phyloP scores from a whole-genome alignment of 2,113 vertebrate genomes.

The Paedocypris sp. region DNA sequence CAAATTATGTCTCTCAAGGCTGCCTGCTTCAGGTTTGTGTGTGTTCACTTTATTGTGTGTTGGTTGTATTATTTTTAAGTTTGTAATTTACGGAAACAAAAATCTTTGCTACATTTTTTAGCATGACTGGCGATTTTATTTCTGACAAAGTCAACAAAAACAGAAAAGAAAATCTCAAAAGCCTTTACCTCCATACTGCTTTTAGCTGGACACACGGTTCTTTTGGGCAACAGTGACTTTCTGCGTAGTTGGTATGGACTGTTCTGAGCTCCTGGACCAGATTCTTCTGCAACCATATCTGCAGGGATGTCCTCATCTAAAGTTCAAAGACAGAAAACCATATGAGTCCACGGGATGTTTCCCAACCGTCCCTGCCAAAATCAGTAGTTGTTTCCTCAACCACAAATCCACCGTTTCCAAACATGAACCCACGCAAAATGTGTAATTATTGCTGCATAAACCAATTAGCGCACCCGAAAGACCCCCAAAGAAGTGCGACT shows the following conservation, averaged over 20 bases:
- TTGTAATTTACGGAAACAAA: too few relatives aligned
- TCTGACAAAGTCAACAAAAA: not conserved
- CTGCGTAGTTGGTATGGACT: slow-evolving; percentile 99
- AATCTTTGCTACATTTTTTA: too few relatives aligned
- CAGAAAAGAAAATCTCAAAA: not conserved
- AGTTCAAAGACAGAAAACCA: slow-evolving; percentile 19
- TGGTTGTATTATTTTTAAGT: too few relatives aligned
- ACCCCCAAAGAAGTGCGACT: too few relatives aligned
- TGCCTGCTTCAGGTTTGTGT: too few relatives aligned
- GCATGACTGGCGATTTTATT: not conserved
- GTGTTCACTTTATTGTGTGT: too few relatives aligned
- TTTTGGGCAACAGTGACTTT: slow-evolving; percentile 98
- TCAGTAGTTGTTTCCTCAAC: too few relatives aligned
- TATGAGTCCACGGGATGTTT: not conserved
- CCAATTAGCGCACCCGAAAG: too few relatives aligned
- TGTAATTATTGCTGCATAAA: too few relatives aligned
- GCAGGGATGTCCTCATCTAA: slow-evolving; percentile 98
- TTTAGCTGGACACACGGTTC: slow-evolving; percentile 93
- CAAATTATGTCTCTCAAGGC: too few relatives aligned
- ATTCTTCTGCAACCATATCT: slow-evolving; percentile 99
- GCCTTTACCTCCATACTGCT: slow-evolving; percentile 87
- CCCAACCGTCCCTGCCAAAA: not conserved
- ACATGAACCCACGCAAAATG: too few relatives aligned
- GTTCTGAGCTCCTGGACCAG: slow-evolving; percentile 98
- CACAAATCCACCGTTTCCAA: too few relatives aligned